A percentile compares a stretch with the other conserved stretches of the same genome.
Evolutionary conservation across 2,797 vertebrate species (phyloP).

Genomic region (Microtus obscurus): DNA sequence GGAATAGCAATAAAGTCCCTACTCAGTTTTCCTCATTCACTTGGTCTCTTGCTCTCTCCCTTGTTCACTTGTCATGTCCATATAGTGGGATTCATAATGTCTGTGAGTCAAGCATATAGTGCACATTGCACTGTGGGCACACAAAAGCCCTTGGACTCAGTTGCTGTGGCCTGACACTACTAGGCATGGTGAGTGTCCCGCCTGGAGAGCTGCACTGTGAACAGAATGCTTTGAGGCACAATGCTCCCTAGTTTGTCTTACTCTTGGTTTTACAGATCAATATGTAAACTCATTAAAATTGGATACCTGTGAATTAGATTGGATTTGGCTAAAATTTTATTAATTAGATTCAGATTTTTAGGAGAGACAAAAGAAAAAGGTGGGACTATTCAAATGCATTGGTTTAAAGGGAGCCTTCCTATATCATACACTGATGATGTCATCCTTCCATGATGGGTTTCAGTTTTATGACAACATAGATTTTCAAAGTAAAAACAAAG

Average conservation of each 20-base stretch:
- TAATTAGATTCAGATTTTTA: not conserved
- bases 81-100: not conserved
- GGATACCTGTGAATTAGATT: not conserved
- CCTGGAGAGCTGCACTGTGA: not conserved
- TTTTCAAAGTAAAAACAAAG: constrained; percentile 55
- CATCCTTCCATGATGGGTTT: constrained; percentile 60
- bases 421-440: constrained; percentile 58
- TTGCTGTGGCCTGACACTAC: not conserved
- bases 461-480: constrained; percentile 37
- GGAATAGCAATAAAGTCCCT: not conserved
- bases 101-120: not conserved
- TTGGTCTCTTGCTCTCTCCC: not conserved
- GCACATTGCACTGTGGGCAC: not conserved
- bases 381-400: not conserved
- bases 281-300: not conserved
- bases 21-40: not conserved
- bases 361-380: not conserved
- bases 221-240: not conserved
- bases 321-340: not conserved
- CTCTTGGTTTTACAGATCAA: not conserved
- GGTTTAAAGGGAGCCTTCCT: not conserved
- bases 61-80: not conserved
- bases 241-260: not conserved
- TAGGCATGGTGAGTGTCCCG: not conserved
- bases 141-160: not conserved